Evolutionary conservation across 1,140 invertebrate genomes (phyloP).

Genomic region (Drosophila saltans): DNA sequence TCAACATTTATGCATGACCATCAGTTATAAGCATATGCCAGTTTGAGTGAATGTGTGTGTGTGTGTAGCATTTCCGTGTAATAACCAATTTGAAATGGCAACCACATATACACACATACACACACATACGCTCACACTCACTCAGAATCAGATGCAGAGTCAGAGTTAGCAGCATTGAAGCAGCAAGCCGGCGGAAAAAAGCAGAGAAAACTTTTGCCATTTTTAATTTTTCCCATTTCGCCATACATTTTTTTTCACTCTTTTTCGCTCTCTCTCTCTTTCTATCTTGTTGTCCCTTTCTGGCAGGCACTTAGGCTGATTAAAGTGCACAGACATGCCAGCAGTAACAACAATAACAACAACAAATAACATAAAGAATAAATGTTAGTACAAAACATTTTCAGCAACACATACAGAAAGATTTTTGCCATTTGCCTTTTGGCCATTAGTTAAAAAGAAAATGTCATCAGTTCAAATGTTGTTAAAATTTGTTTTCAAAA

Average conservation of each 20-base stretch:
- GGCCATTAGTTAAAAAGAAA: constrained; percentile 45
- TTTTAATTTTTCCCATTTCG: constrained; percentile 60
- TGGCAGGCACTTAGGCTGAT: constrained; percentile 72
- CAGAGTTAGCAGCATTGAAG: constrained; percentile 29
- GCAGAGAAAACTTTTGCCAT: constrained; percentile 59
- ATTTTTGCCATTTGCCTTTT: constrained; percentile 18
- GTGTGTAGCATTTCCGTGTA: constrained; percentile 45
- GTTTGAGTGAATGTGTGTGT: constrained; percentile 15
- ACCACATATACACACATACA: constrained; percentile 16
- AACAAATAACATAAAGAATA: constrained; percentile 51
- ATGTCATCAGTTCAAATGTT: constrained; percentile 27
- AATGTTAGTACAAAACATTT: constrained; percentile 26
- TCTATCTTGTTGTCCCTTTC: constrained; percentile 2
- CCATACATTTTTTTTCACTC: constrained; percentile 23
- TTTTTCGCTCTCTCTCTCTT: constrained; percentile 7
- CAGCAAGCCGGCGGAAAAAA: constrained; percentile 16
- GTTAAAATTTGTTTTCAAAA: background rate
- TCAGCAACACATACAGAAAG: constrained; percentile 21
- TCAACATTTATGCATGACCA: constrained; percentile 57
- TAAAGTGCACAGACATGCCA: constrained; percentile 70
- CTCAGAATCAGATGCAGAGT: constrained; percentile 14
- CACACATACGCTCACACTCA: constrained; percentile 17
- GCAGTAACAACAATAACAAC: constrained; percentile 33
- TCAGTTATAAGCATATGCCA: constrained; percentile 15
- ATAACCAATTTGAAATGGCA: constrained; percentile 77